Percentiles rank a stretch among this genome's conserved stretches.
These are phyloP conservation scores for Chaenogobius annularis DNA, from an alignment of 2,113 vertebrate species.

Conservation along the genomic window DNA sequence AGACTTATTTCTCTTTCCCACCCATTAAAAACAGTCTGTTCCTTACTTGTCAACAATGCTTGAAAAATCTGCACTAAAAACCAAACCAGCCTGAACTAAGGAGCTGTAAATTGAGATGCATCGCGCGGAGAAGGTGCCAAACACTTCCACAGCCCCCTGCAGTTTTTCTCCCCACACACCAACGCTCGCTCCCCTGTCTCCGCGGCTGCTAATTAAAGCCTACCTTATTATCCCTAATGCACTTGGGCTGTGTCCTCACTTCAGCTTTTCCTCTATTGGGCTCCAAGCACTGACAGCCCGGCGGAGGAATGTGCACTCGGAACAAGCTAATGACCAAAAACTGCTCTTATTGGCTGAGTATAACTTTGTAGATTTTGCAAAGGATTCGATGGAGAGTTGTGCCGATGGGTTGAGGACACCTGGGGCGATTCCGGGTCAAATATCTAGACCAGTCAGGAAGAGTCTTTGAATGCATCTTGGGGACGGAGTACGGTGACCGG, in stretches of 20 bases:
- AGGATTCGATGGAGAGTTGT: neutral
- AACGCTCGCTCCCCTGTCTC: slow-evolving; percentile 29
- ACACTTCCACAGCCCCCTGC: slow-evolving; percentile 18
- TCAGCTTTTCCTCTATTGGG: slow-evolving; percentile 8
- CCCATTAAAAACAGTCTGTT: neutral
- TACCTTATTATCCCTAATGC: slow-evolving; percentile 42
- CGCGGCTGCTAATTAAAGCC: slow-evolving; percentile 46
- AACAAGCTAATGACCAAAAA: neutral
- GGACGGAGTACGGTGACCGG: neutral
- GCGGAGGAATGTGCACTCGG: neutral
- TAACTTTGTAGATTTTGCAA: neutral
- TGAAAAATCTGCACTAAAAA: slow-evolving; percentile 16
- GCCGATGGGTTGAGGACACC: slow-evolving; percentile 3
- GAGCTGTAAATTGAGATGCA: slow-evolving; percentile 27
- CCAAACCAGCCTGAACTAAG: slow-evolving; percentile 7
- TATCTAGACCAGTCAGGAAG: neutral
- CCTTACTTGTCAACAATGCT: slow-evolving; percentile 15
- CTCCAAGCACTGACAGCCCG: slow-evolving; percentile 11
- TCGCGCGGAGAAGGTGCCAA: slow-evolving; percentile 21
- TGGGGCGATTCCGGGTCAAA: slow-evolving; percentile 3
- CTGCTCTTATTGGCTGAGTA: neutral
- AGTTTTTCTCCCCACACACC: slow-evolving; percentile 26
- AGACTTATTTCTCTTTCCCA: neutral
- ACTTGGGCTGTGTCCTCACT: slow-evolving; percentile 18
- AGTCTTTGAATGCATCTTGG: neutral